phyloP scores from a whole-genome alignment of 2,797 vertebrate species.

The Picus viridis region DNA sequence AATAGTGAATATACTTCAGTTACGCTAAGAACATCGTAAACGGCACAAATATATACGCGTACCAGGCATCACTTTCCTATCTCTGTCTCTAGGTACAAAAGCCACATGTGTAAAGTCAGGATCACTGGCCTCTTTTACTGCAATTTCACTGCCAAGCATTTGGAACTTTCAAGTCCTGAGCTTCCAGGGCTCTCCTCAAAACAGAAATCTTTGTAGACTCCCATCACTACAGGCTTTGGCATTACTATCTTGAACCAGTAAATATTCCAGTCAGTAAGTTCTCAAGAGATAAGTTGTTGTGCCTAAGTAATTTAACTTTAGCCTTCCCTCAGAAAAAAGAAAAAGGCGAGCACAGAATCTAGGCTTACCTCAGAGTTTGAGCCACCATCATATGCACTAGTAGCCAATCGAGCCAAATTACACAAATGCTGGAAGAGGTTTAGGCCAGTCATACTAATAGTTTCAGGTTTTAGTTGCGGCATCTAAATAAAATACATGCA shows the following conservation, averaged over 20 bases:
- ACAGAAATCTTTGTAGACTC: neutral
- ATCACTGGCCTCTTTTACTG: neutral
- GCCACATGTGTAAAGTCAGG: neutral
- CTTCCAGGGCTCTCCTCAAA: neutral
- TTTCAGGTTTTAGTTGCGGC: constrained; percentile 97
- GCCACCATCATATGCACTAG: constrained; percentile 93
- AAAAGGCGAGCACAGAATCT: neutral
- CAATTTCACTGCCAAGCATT: neutral
- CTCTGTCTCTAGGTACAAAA: neutral
- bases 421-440: constrained; percentile 98
- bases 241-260: neutral
- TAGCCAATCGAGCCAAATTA: constrained; percentile 95
- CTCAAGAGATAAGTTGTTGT: neutral
- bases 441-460: constrained; percentile 98
- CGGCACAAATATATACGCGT: neutral
- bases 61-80: neutral
- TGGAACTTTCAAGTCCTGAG: neutral
- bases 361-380: constrained; percentile 93
- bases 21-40: neutral
- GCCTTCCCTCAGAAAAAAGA: neutral
- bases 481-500: constrained; percentile 81
- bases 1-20: neutral
- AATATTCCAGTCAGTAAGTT: neutral
- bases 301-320: neutral
- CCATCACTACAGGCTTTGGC: neutral